Evolutionary conservation across 2,797 vertebrate species (phyloP), one percentile per base, ranked within the genome.

Genomic region (Coccyzus lansbergi): DNA sequence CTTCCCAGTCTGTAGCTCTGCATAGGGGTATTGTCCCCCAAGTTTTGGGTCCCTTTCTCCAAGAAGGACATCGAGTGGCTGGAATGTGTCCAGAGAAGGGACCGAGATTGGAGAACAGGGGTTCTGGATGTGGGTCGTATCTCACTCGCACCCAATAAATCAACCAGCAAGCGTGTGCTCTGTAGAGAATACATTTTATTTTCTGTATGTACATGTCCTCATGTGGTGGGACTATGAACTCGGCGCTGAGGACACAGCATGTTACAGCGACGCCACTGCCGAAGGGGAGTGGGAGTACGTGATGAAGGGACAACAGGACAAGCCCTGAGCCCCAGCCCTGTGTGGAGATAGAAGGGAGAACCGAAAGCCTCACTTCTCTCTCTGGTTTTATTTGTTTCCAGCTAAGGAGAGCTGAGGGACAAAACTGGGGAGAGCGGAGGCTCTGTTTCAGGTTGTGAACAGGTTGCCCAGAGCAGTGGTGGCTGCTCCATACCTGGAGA

Each of bases 141-240:
- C 40, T 26, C 14, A 1, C 44, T 42, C 14, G 2, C 24, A 3
- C 16, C 58, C 56, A 67, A 4, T 4, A 5, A 28, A 68, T 0
- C 59, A 74, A 44, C 51, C 42, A 6, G 52, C 20, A 1, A 2
- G 1, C 0, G 4, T 7, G 6, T 17, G 0, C 18, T 28, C 71
- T 7, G 2, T 48, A 56, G 71, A 20, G 3, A 56, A 88, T 10
- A 21, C 53, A 8, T 0, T 95, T 97, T 96, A 97, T 97, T 97
- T 44, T 29, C 58, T 26, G 22, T 86, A 33, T 89, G 51, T 91
- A 94, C 92, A 60, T 49, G 22, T 56, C 38, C 70, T 75, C 53
- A 83, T 85, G 64, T 33, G 7, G 16, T 7, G 5, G 34, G 46
- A 12, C 29, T 46, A 28, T 48, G 4, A 5, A 1, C 3, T 86